Conservation (phyloP, 1,140 invertebrate genomes). For the Caenorhabditis inopinata region DNA sequence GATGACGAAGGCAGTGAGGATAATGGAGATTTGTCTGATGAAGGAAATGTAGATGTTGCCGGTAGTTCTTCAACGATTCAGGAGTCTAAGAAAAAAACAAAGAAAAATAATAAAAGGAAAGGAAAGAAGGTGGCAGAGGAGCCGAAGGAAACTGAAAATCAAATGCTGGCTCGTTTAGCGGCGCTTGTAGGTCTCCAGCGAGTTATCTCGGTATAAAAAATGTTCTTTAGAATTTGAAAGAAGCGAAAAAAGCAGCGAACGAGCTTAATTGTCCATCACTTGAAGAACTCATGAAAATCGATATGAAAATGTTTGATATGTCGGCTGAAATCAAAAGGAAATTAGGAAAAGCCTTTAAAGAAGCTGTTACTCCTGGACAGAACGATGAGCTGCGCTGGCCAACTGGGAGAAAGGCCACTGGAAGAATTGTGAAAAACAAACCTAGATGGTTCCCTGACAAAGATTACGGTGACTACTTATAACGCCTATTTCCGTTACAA, state of each 20-base stretch:
- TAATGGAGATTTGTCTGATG: not conserved
- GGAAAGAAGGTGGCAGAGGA: conserved; percentile 16
- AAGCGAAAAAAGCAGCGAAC: not conserved
- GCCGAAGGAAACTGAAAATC: conserved; percentile 1
- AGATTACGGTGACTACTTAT: not conserved
- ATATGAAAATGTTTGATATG: conserved; percentile 27
- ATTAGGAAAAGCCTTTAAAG: conserved; percentile 40
- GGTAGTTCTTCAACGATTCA: not conserved
- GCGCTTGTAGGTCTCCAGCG: not conserved
- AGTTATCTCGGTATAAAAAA: not conserved
- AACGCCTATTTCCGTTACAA: no score
- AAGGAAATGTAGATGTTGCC: not conserved
- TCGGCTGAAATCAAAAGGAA: conserved; percentile 33
- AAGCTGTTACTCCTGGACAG: not conserved
- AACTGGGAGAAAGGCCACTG: not conserved
- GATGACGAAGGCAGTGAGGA: conserved; percentile 1
- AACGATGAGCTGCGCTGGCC: not conserved
- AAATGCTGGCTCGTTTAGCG: not conserved
- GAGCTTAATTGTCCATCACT: not conserved
- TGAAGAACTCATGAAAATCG: conserved; percentile 10
- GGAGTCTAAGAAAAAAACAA: conserved; percentile 27
- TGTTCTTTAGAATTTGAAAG: not conserved
- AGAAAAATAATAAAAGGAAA: conserved; percentile 39
- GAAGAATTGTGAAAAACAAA: conserved; percentile 37
- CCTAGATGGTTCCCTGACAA: conserved; percentile 33